Evolutionary conservation across 2,888 invertebrate genomes (phyloP), one percentile per base, ranked within the genome.

Genomic region (Melanchra persicariae): DNA sequence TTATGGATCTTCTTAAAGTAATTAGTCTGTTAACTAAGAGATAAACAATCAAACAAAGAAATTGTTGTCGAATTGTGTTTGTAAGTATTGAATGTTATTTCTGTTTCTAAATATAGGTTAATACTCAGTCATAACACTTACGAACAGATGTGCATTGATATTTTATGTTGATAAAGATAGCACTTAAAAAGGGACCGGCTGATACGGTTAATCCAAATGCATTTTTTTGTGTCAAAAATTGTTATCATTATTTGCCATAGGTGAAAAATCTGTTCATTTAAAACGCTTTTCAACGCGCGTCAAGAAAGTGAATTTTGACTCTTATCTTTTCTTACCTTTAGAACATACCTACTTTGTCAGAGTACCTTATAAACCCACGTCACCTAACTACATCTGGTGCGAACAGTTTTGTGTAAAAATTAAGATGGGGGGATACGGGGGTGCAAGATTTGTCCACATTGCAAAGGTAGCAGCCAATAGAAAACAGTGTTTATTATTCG

Each of bases 131-230:
- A 17, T 17, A 64, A 52, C 17, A 24, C 9, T 24, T 37, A 58
- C 34, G 54, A 19, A 34, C 22, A 51, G 67, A 30, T 61, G 22
- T 60, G 54, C 40, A 61, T 60, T 54, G 70, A 70, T 60, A 47
- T 70, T 34, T 8, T 54, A 47, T 47, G 19, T 24, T 34, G 43
- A 58, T 52, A 58, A 30, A 24, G 70, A 60, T 71, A 71, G 47
- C 37, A 60, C 22, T 45, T 54, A 12, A 65, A 65, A 45, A 15
- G 34, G 12, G 15, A 15, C 55, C 55, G 66, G 9, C 15, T 68
- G 59, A 71, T 59, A 60, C 30, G 10, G 22, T 0, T 30, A 30
- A 54, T 69, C 6, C 15, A 22, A 6, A 19, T 69, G 70, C 52
- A 30, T 54, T 60, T 37, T 64, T 68, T 26, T 10, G 22, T 54